A percentile compares a stretch with the other conserved stretches of the same genome.
Conservation (phyloP, 2,888 invertebrate genomes). For the Lydus trimaculatus region DNA sequence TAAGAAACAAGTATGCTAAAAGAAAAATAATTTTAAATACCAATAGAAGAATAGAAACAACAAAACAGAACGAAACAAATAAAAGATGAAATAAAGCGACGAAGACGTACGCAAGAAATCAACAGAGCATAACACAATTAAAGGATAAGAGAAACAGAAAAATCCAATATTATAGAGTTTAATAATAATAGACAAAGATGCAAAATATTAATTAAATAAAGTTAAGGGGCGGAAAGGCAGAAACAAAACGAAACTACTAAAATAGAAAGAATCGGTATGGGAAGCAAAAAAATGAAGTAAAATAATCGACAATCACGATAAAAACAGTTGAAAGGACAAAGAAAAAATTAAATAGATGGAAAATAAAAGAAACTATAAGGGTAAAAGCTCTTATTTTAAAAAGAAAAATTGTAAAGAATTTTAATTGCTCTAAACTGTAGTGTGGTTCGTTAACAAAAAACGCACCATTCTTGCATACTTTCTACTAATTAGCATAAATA, state of each 20-base stretch:
- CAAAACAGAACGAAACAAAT: not conserved
- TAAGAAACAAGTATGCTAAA: not conserved
- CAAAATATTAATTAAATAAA: conserved; percentile 1
- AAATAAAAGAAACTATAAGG: not conserved
- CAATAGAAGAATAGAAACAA: conserved; percentile 3
- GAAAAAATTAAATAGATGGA: not conserved
- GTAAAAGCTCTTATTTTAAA: not conserved
- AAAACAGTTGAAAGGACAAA: not conserved
- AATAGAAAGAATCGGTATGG: not conserved
- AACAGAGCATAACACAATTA: not conserved
- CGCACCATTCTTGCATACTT: conserved; percentile 11
- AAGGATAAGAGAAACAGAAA: not conserved
- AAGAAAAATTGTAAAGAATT: conserved; percentile 1
- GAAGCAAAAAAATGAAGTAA: not conserved
- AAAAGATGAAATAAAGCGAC: not conserved
- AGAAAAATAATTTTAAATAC: not conserved
- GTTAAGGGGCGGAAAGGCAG: no score
- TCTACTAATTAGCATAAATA: conserved; percentile 12
- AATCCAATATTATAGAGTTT: not conserved
- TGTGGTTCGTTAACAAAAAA: not conserved
- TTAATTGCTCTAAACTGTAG: not conserved
- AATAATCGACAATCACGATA: not conserved
- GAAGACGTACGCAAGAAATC: not conserved
- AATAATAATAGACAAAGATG: not conserved
- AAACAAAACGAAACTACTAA: no score